phyloP scores from a whole-genome alignment of 2,797 vertebrate genomes.

The Sebastolobus altivelis region DNA sequence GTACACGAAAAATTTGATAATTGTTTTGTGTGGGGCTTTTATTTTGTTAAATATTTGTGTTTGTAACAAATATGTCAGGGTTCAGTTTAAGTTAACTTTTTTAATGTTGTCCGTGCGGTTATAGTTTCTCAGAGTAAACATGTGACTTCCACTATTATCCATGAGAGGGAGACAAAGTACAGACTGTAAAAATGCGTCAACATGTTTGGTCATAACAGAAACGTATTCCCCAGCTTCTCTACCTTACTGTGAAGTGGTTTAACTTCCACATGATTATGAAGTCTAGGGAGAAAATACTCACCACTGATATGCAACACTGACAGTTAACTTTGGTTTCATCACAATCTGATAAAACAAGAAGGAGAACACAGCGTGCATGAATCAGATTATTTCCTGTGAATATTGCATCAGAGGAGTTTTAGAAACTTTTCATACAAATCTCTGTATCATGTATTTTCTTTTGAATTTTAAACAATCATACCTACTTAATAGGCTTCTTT shows the following conservation, averaged over 20 bases:
- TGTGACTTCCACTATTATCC: slow-evolving; percentile 46
- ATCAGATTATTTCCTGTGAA: neutral
- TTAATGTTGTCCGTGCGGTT: too few species aligned
- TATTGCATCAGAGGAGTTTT: too few species aligned
- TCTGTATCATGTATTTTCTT: too few species aligned
- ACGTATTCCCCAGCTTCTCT: neutral
- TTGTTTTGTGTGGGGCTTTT: neutral
- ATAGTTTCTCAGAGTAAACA: neutral
- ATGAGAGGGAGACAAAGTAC: slow-evolving; percentile 75
- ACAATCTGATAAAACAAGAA: slow-evolving; percentile 13
- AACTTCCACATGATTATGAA: neutral
- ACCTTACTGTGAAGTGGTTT: neutral
- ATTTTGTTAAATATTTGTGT: neutral
- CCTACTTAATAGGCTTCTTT: too few species aligned
- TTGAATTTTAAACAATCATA: too few species aligned
- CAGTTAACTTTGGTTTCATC: neutral
- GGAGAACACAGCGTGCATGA: neutral
- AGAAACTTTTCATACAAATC: too few species aligned
- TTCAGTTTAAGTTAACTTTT: neutral
- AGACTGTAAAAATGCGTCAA: neutral
- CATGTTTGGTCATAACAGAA: neutral
- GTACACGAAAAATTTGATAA: fast-evolving
- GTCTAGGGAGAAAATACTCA: neutral
- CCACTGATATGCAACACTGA: neutral
- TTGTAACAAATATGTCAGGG: neutral